Conservation (phyloP, 2,888 invertebrate genomes). For the Euphydryas editha region DNA sequence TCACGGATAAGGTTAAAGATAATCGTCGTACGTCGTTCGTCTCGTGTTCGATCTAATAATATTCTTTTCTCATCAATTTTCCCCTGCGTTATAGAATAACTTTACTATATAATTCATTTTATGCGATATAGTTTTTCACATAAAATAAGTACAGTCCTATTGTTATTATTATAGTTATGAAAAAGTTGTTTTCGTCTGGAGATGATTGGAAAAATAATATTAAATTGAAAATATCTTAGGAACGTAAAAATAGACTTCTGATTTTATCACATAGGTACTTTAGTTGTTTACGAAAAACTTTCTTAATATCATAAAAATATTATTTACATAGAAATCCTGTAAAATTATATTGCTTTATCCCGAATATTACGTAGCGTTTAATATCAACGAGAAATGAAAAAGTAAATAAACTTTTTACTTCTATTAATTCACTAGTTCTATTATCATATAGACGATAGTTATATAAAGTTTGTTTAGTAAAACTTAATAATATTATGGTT, state of each 20-base stretch:
- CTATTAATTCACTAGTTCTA: no score
- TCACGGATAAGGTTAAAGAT: neutral
- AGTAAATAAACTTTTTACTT: no score
- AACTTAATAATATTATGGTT: no score
- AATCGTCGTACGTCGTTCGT: conserved; percentile 32
- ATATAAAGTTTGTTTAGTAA: no score
- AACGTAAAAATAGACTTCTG: neutral
- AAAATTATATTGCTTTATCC: no score
- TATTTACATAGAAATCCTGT: neutral
- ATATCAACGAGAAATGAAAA: no score
- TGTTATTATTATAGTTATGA: conserved; percentile 1
- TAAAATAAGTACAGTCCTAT: conserved; percentile 23
- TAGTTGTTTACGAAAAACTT: neutral
- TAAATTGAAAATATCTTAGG: neutral
- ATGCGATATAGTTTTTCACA: conserved; percentile 30
- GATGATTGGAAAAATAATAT: neutral
- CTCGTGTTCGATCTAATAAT: conserved; percentile 43
- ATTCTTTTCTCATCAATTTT: conserved; percentile 46
- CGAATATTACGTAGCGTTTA: no score
- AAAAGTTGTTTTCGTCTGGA: conserved; percentile 6
- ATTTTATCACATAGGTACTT: neutral
- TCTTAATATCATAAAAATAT: neutral
- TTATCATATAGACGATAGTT: no score
- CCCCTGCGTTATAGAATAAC: conserved; percentile 40
- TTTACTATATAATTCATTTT: conserved; percentile 37